Base-by-base conservation (phyloP, 2,113 vertebrate genomes). In the Phocoena phocoena region DNA sequence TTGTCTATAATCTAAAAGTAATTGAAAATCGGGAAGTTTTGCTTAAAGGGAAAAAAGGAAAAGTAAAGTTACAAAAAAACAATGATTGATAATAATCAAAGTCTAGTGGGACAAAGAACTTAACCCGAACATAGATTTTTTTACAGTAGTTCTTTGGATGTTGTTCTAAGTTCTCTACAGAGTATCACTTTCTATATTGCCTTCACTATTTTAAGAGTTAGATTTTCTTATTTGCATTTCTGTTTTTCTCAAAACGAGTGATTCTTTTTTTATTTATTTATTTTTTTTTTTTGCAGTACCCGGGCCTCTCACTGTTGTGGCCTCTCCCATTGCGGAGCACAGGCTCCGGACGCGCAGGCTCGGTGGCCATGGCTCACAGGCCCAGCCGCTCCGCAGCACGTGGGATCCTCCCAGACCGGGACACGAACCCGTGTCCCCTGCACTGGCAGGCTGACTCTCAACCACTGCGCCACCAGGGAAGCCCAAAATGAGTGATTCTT, bases 31-130 rank as follows among this genome's bases (percentile, higher is more conserved):
- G 65, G 13, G 4, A 67, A 38, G 33, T 70, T 94, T 79, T 53
- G 47, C 93, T 97, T 87, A 76, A 82, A 90, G 62, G 76, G 23
- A 47, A 84, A 36, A 70, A 92, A 53, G 79, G 41, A 76, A 92
- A 94, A 68, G 6, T 4, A 28, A 44, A 58, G 13, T 76, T 76
- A 68, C 36, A 18, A 53, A 44, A 70, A 95, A 94, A 80, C 11
- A 77, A 81, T 77, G 23, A 70, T 70, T 12, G 31, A 47, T 50
- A 62, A 88, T 38, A 31, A 68, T 65, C 68, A 84, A 83, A 71
- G 26, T 73, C 65, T 47, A 63, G 6, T 60, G 26, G n/a, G 50
- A 87, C 63, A 71, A 76, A 12, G 28, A 93, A 92, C 1, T 71
- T 83, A 47, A 12, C 44, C 7, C 47, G 15, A 84, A 84, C 7